Conservation (phyloP, 1,140 invertebrate species). For the Archegozetes longisetosus region DNA sequence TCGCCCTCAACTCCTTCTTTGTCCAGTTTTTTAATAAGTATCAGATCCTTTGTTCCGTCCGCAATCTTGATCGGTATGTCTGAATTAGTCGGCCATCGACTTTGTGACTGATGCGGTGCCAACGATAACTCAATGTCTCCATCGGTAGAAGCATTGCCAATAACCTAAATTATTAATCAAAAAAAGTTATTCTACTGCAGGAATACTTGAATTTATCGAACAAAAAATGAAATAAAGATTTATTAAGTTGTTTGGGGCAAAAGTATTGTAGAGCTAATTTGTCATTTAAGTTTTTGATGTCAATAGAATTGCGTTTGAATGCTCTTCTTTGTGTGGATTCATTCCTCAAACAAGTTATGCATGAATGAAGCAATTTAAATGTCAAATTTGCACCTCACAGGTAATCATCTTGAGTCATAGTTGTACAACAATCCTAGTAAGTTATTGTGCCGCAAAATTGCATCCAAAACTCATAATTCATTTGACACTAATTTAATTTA, state of each 20-base stretch:
- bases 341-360: neutral
- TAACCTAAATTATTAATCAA: slow-evolving; percentile 34
- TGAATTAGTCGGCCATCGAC: neutral
- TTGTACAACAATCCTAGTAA: neutral
- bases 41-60: slow-evolving; percentile 59
- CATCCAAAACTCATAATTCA: neutral
- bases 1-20: slow-evolving; percentile 41
- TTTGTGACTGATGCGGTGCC: slow-evolving; percentile 28
- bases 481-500: neutral
- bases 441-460: neutral
- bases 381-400: neutral
- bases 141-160: slow-evolving; percentile 53
- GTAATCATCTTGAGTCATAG: neutral
- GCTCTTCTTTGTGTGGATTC: too few species aligned
- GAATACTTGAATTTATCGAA: too few species aligned
- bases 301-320: too few species aligned
- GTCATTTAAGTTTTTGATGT: too few species aligned
- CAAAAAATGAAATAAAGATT: too few species aligned
- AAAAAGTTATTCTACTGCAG: slow-evolving; percentile 1
- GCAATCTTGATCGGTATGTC: slow-evolving; percentile 53
- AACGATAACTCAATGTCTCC: slow-evolving; percentile 62
- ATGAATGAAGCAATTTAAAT: neutral
- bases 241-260: too few species aligned
- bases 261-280: too few species aligned
- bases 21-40: slow-evolving; percentile 54